These are phyloP conservation scores for Sebastes nivosus DNA, from an alignment of 2,797 vertebrate genomes.

Conservation along the genomic window DNA sequence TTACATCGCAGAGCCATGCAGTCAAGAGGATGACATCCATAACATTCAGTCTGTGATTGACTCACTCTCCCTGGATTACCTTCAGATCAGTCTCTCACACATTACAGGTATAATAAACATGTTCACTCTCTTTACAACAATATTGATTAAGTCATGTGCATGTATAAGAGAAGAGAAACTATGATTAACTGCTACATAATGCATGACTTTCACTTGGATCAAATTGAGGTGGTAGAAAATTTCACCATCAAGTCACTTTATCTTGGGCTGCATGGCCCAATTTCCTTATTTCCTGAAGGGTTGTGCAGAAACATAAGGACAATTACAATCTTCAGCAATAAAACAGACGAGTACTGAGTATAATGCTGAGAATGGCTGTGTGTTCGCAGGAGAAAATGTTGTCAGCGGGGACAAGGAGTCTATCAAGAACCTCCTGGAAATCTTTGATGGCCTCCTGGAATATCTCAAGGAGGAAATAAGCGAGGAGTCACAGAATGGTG, in stretches of 20 bases:
- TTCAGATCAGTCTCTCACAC: constrained; percentile 97
- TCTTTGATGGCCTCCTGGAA: constrained; percentile 95
- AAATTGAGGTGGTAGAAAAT: not conserved
- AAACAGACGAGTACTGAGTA: not conserved
- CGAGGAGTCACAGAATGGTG: constrained; percentile 82
- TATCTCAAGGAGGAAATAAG: constrained; percentile 92
- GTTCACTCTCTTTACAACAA: not conserved
- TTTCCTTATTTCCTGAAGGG: not conserved
- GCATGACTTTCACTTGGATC: not conserved
- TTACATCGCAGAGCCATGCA: constrained; percentile 84
- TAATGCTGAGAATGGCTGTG: not conserved
- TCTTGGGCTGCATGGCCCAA: not conserved
- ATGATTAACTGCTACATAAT: not conserved
- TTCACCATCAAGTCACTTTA: not conserved
- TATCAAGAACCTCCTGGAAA: constrained; percentile 93
- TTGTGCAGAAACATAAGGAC: not conserved
- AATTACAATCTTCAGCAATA: not conserved
- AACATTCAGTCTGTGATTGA: constrained; percentile 95
- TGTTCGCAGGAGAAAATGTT: constrained; percentile 91
- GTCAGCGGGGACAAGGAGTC: constrained; percentile 90
- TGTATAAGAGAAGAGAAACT: not conserved
- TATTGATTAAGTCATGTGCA: not conserved
- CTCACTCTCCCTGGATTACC: constrained; percentile 95
- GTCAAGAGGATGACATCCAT: constrained; percentile 92
- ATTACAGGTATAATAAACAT: constrained; percentile 87